phyloP scores from a whole-genome alignment of 2,113 vertebrate genomes.

The Philantomba maxwellii region DNA sequence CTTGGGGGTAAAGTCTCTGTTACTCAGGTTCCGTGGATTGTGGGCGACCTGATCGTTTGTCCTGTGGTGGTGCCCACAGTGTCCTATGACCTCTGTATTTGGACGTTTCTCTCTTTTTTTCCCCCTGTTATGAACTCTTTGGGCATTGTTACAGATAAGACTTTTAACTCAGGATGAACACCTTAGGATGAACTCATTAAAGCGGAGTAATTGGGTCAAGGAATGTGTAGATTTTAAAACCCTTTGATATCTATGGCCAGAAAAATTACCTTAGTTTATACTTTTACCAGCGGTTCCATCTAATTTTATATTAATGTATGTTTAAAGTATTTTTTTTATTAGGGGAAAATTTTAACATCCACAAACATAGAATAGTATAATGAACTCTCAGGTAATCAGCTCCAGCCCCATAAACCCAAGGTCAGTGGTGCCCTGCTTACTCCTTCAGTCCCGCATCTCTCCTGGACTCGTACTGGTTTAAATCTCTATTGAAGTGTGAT shows the following conservation, averaged over 20 bases:
- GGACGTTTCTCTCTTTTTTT: not conserved
- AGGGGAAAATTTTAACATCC: not conserved
- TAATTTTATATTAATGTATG: not conserved
- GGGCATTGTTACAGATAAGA: not conserved
- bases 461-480: not conserved
- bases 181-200: not conserved
- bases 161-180: not conserved
- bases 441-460: not conserved
- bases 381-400: not conserved
- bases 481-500: not conserved
- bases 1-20: not conserved
- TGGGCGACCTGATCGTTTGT: not conserved
- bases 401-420: accelerated
- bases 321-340: not conserved
- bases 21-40: not conserved
- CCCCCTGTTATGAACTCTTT: not conserved
- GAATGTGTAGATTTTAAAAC: not conserved
- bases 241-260: not conserved
- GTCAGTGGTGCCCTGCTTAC: not conserved
- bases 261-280: not conserved
- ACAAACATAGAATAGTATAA: not conserved
- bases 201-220: not conserved
- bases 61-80: not conserved
- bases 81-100: not conserved
- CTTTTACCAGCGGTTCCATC: not conserved